Percentiles rank a stretch among this genome's conserved stretches.
phyloP scores from a whole-genome alignment of 92 coral and sea anemone species.

The Heteractis magnifica region DNA sequence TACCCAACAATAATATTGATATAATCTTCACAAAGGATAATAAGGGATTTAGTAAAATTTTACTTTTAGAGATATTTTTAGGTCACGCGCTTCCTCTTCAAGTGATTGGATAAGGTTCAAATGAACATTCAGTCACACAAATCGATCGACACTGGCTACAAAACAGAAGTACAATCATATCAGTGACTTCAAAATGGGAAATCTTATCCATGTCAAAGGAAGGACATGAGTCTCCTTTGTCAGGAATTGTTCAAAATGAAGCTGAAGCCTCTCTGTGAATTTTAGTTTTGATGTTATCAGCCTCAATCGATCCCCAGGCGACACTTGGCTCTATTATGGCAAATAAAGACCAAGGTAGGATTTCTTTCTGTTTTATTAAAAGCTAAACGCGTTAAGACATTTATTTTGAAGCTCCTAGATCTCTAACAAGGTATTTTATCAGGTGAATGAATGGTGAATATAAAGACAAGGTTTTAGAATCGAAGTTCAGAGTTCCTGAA shows the following conservation, averaged over 20 bases:
- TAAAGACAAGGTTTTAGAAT: too few species aligned
- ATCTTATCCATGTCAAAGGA: not conserved
- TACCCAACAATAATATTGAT: not conserved
- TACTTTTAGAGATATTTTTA: not conserved
- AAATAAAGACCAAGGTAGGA: slow-evolving; percentile 9
- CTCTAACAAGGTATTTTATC: not conserved
- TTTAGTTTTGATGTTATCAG: not conserved
- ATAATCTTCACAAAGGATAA: not conserved
- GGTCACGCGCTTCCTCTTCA: not conserved
- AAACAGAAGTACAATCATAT: not conserved
- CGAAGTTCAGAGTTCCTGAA: not conserved
- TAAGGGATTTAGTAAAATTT: not conserved
- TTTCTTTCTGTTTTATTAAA: not conserved
- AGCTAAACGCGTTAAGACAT: not conserved
- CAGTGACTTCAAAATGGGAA: not conserved
- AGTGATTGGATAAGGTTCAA: not conserved
- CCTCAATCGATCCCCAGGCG: not conserved
- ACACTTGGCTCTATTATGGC: not conserved
- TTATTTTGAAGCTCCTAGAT: not conserved
- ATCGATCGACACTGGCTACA: not conserved
- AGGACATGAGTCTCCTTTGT: not conserved
- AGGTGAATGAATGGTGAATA: too few species aligned
- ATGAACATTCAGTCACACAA: slow-evolving; percentile 12
- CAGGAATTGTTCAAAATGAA: not conserved
- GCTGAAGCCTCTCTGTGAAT: not conserved